Conservation (phyloP, 2,113 vertebrate genomes). For the Oophaga pumilio region DNA sequence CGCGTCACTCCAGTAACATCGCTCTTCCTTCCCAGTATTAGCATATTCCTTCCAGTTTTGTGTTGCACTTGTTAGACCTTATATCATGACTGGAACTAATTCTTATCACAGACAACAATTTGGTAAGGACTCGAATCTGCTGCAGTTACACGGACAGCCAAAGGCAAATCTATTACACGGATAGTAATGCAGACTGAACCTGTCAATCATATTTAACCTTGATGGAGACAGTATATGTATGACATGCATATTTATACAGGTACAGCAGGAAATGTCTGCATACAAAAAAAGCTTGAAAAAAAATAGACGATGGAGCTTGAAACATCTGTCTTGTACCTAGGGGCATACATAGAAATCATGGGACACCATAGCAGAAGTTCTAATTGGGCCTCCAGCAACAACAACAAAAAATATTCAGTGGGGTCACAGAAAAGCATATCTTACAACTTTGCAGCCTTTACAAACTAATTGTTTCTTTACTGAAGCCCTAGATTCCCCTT, state of each 20-base stretch:
- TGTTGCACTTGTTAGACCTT: constrained; percentile 42
- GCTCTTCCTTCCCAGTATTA: constrained; percentile 52
- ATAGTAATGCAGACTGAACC: constrained; percentile 46
- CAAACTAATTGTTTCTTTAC: too few species aligned
- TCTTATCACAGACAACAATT: constrained; percentile 10
- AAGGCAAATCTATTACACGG: constrained; percentile 52
- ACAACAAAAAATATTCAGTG: too few species aligned
- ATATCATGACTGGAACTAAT: constrained; percentile 45
- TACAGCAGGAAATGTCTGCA: neutral
- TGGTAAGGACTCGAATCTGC: constrained; percentile 18
- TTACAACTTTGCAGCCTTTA: too few species aligned
- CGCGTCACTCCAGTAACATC: constrained; percentile 57
- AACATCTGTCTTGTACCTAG: neutral
- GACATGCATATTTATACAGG: constrained; percentile 17
- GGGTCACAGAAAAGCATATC: too few species aligned
- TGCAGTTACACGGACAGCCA: constrained; percentile 42
- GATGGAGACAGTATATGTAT: constrained; percentile 11
- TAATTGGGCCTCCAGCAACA: too few species aligned
- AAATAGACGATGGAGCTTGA: neutral
- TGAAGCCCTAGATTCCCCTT: too few species aligned
- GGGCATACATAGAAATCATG: neutral
- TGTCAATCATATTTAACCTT: constrained; percentile 59
- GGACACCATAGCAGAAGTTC: too few species aligned
- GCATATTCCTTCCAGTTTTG: constrained; percentile 27
- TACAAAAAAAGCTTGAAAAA: neutral